phyloP scores from a whole-genome alignment of 2,888 invertebrate species.

The Amphipoea oculea region DNA sequence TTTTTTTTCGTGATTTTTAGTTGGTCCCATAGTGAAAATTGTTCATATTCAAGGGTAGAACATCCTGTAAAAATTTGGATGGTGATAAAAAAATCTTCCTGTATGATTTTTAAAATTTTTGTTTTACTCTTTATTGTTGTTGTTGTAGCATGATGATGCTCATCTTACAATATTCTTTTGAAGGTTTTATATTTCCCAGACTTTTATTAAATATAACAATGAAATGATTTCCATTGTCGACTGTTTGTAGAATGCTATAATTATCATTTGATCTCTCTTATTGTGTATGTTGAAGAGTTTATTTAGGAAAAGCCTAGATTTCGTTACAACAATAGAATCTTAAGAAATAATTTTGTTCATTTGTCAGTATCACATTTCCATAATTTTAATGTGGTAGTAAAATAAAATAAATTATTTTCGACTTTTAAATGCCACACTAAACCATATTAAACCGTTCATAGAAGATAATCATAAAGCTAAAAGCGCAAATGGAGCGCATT shows the following conservation, averaged over 20 bases:
- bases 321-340: background rate
- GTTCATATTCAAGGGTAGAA: too few relatives aligned
- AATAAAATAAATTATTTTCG: conserved; percentile 22
- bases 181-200: background rate
- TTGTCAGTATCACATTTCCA: background rate
- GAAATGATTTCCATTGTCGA: background rate
- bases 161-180: background rate
- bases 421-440: conserved; percentile 59
- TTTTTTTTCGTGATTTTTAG: too few relatives aligned
- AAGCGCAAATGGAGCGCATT: conserved; percentile 74
- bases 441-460: conserved; percentile 75
- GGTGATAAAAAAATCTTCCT: too few relatives aligned
- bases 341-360: background rate
- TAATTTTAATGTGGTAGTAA: background rate
- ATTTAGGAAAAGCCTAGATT: background rate
- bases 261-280: background rate
- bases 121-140: too few relatives aligned
- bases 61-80: too few relatives aligned
- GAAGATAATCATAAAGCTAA: conserved; percentile 76
- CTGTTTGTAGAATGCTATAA: background rate
- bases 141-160: background rate
- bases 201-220: conserved; percentile 1
- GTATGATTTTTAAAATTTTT: background rate
- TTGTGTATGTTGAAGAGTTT: background rate
- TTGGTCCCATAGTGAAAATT: too few relatives aligned